Conservation (phyloP, 35 echinoderm and acorn worm genomes). For the Diadema setosum region DNA sequence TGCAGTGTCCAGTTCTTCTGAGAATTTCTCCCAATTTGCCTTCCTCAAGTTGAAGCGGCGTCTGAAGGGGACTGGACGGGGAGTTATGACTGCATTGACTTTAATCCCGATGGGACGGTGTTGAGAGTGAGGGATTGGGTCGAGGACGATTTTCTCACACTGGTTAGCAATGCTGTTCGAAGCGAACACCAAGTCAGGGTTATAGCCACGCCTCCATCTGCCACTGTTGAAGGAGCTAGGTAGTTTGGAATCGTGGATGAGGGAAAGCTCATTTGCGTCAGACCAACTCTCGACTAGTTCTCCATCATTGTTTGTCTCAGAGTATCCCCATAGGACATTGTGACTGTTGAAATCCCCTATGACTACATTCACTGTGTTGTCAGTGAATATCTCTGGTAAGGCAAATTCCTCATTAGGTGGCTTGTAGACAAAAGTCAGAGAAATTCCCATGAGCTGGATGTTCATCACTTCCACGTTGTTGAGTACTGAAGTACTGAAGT, state of each 20-base stretch:
- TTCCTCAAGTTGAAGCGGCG: constrained; percentile 7
- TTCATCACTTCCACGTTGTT: not conserved
- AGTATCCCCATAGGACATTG: not conserved
- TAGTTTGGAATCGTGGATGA: constrained; percentile 33
- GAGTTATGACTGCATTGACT: no score
- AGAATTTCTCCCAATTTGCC: not conserved
- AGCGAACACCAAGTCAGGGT: constrained; percentile 2
- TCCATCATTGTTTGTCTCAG: constrained; percentile 30
- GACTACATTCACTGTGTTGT: not conserved
- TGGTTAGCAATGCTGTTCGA: not conserved
- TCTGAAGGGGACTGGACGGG: no score
- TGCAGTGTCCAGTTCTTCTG: not conserved
- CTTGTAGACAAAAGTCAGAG: not conserved
- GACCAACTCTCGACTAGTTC: constrained; percentile 9
- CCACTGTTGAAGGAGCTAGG: constrained; percentile 26
- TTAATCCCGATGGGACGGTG: no score
- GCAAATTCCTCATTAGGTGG: not conserved
- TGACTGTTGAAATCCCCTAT: constrained; percentile 19
- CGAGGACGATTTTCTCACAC: no score
- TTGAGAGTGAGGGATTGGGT: no score
- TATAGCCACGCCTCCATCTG: constrained; percentile 35
- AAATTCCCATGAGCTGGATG: not conserved
- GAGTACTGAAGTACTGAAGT: no score
- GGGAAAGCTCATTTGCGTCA: constrained; percentile 9
- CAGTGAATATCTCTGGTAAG: not conserved